These are phyloP conservation scores for Falco rusticolus DNA, from an alignment of 2,797 vertebrate genomes.

Conservation along the genomic window DNA sequence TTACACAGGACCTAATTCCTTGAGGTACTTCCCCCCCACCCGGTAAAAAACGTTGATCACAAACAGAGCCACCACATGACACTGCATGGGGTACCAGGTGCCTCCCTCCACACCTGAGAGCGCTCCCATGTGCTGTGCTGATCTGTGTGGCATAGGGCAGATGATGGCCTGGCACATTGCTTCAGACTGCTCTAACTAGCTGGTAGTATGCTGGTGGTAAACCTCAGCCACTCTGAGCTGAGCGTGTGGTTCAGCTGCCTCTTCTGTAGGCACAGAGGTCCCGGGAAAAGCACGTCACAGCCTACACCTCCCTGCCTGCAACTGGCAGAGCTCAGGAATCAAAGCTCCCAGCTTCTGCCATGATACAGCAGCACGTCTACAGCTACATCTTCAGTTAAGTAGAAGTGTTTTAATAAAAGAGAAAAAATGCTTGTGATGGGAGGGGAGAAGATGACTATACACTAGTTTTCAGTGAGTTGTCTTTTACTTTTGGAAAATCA, in stretches of 20 bases:
- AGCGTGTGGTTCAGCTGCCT: not conserved
- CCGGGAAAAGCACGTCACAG: not conserved
- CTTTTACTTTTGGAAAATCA: not conserved
- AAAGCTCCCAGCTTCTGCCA: not conserved
- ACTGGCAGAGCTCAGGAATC: not conserved
- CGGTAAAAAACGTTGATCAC: not conserved
- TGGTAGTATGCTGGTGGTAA: not conserved
- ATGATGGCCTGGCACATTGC: rapidly evolving
- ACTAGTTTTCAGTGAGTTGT: not conserved
- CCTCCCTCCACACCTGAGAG: not conserved
- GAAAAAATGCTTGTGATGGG: not conserved
- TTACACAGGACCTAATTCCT: not conserved
- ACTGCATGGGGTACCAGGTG: not conserved
- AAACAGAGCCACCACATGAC: not conserved
- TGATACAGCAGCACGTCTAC: not conserved
- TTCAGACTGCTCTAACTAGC: not conserved
- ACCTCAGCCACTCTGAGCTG: not conserved
- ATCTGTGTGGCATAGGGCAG: rapidly evolving
- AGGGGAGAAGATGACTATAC: not conserved
- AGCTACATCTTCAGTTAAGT: not conserved
- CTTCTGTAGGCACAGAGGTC: not conserved
- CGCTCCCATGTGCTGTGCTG: not conserved
- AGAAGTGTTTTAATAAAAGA: not conserved
- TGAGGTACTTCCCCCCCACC: rapidly evolving
- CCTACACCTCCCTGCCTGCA: not conserved